phyloP scores from a whole-genome alignment of 37 sponge, comb jelly and placozoan genomes.

The Eunapius fragilis region DNA sequence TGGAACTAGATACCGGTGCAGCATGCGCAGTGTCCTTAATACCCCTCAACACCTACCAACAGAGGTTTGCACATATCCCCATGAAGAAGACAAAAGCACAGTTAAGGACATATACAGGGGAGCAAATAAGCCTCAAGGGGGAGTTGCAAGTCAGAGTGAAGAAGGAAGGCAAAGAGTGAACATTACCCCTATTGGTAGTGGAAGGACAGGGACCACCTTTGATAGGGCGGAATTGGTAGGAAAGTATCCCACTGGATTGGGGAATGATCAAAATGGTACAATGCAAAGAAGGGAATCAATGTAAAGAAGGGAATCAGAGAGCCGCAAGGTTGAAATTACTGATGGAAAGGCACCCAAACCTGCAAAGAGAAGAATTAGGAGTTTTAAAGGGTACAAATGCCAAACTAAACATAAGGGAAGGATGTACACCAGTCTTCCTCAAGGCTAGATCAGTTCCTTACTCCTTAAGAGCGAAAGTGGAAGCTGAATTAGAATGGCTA shows the following conservation, averaged over 20 bases:
- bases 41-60: neutral
- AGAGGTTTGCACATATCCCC: neutral
- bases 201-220: neutral
- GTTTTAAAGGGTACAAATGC: neutral
- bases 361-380: conserved; percentile 12
- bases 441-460: conserved; percentile 12
- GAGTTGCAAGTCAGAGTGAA: conserved; percentile 3
- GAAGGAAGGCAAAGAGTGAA: neutral
- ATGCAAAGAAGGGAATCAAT: neutral
- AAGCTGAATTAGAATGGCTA: neutral
- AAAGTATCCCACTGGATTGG: neutral
- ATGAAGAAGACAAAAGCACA: neutral
- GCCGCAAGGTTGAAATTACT: neutral
- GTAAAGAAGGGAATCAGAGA: neutral
- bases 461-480: neutral
- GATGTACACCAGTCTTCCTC: neutral
- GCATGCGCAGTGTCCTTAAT: conserved; percentile 6
- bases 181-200: neutral
- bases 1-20: conserved; percentile 8
- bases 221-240: no score
- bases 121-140: neutral
- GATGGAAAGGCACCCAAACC: neutral
- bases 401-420: neutral
- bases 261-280: neutral
- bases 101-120: neutral